phyloP scores from a whole-genome alignment of 2,888 invertebrate species.

The Pimpla rufipes region DNA sequence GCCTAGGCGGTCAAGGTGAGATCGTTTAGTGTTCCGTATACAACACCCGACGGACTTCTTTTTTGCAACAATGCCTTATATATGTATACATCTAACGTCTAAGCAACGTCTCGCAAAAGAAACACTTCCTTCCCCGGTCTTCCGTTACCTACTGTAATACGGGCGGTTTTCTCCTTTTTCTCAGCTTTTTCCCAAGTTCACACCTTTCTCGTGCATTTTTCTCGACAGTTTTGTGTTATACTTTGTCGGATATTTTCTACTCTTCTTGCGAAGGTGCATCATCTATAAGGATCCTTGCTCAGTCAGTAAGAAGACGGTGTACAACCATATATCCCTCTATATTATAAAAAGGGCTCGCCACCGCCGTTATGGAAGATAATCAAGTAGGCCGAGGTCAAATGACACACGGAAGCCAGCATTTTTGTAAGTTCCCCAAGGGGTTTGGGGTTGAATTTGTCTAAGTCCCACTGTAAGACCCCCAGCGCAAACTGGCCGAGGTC shows the following conservation, averaged over 20 bases:
- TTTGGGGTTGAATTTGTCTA: too few species aligned
- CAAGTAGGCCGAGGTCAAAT: too few species aligned
- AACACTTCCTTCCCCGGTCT: slow-evolving; percentile 21
- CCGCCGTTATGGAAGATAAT: too few species aligned
- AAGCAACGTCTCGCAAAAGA: slow-evolving; percentile 14
- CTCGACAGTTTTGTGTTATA: slow-evolving; percentile 34
- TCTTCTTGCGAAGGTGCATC: slow-evolving; percentile 3
- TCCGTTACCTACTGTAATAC: slow-evolving; percentile 27
- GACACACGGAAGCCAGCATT: too few species aligned
- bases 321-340: not conserved
- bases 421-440: too few species aligned
- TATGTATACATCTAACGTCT: not conserved
- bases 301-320: not conserved
- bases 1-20: not conserved
- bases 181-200: not conserved
- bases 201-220: slow-evolving; percentile 3
- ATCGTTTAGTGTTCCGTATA: slow-evolving; percentile 16
- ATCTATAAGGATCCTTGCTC: not conserved
- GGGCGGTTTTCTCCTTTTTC: not conserved
- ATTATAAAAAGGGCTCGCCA: not conserved
- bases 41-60: slow-evolving; percentile 34
- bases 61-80: slow-evolving; percentile 17
- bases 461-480: too few species aligned
- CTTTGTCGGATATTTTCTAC: slow-evolving; percentile 8
- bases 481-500: too few species aligned